Conservation (phyloP, 2,888 invertebrate genomes). For the Eueremaeus valkanovi region DNA sequence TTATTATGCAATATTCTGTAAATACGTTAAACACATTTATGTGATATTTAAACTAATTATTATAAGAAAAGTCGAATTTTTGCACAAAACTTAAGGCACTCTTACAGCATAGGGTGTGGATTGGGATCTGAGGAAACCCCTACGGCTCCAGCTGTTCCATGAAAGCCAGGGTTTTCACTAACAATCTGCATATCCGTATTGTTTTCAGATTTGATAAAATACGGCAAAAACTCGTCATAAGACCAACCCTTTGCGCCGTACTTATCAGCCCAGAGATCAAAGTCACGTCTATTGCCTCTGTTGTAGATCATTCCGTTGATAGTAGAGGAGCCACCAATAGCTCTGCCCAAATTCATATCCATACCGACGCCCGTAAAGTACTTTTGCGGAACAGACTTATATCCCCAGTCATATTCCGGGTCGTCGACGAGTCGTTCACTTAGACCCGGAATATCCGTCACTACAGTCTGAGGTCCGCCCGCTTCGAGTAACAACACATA, state of each 20-base stretch:
- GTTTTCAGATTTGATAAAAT: slow-evolving; percentile 19
- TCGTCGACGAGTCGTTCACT: slow-evolving; percentile 13
- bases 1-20: slow-evolving; percentile 6
- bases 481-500: slow-evolving; percentile 3
- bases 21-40: no score
- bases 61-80: no score
- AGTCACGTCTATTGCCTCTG: not conserved
- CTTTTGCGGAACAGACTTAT: not conserved
- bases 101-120: slow-evolving; percentile 15
- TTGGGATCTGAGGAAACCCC: not conserved
- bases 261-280: not conserved
- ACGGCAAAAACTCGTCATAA: slow-evolving; percentile 1
- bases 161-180: not conserved
- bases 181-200: slow-evolving; percentile 5
- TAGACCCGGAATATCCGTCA: slow-evolving; percentile 17
- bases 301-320: slow-evolving; percentile 17
- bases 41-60: no score
- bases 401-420: slow-evolving; percentile 9
- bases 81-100: no score
- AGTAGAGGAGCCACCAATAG: slow-evolving; percentile 22
- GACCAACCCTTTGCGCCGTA: slow-evolving; percentile 2
- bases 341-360: not conserved
- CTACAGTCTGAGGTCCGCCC: slow-evolving; percentile 3
- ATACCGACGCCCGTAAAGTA: not conserved
- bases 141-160: not conserved